Conservation (phyloP, 1,140 invertebrate genomes). For the Melanaphis sacchari region DNA sequence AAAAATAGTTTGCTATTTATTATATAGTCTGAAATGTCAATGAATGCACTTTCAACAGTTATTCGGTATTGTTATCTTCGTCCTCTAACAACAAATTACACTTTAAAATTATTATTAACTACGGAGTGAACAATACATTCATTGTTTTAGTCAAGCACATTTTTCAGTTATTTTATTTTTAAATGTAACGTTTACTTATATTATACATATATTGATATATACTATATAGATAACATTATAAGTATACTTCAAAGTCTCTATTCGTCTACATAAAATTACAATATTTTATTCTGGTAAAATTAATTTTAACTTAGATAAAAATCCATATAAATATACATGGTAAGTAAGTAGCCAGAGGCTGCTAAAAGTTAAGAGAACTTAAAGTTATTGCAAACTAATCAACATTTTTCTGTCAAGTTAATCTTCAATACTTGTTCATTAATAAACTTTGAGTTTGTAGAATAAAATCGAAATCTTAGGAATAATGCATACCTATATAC, state of each 20-base stretch:
- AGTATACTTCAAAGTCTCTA: background rate
- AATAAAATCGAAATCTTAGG: background rate
- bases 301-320: background rate
- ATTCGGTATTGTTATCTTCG: slow-evolving; percentile 25
- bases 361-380: background rate
- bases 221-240: background rate
- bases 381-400: background rate
- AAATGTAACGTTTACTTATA: background rate
- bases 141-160: background rate
- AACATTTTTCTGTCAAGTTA: background rate
- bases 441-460: slow-evolving; percentile 8
- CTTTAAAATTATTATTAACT: slow-evolving; percentile 35
- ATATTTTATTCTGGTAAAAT: background rate
- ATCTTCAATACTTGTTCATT: background rate
- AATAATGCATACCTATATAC: background rate
- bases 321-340: background rate
- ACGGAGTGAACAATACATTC: background rate
- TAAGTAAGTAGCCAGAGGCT: background rate
- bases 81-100: slow-evolving; percentile 5
- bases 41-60: slow-evolving; percentile 16
- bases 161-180: background rate
- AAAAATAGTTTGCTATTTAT: slow-evolving; percentile 27
- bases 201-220: background rate
- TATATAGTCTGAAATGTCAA: slow-evolving; percentile 20
- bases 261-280: background rate